phyloP scores from a whole-genome alignment of 2,797 vertebrate species.

The Acomys russatus region DNA sequence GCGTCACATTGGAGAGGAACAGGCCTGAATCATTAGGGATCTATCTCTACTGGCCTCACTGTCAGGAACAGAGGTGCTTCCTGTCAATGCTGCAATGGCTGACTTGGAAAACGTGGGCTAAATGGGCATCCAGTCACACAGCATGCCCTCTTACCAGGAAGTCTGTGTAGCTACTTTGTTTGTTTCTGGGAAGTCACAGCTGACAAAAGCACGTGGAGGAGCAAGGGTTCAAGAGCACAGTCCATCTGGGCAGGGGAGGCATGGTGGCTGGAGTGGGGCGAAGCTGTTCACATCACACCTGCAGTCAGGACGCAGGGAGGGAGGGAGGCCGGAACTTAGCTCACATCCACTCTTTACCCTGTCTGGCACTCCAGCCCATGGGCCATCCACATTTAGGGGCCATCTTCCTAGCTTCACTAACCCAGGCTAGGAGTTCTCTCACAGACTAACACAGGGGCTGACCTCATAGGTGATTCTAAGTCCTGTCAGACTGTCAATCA shows the following conservation, averaged over 20 bases:
- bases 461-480: not conserved
- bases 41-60: not conserved
- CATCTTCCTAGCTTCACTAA: not conserved
- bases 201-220: not conserved
- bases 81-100: not conserved
- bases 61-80: not conserved
- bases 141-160: not conserved
- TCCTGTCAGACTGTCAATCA: not conserved
- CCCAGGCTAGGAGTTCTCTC: not conserved
- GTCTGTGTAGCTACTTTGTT: not conserved
- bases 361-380: not conserved
- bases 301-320: not conserved
- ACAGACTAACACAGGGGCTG: not conserved
- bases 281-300: not conserved
- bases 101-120: not conserved
- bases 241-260: not conserved
- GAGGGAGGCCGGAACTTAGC: not conserved
- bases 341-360: not conserved
- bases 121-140: accelerated
- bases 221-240: not conserved
- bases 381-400: not conserved
- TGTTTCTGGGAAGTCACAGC: not conserved
- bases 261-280: not conserved
- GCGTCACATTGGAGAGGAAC: not conserved
- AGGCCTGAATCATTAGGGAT: not conserved